Percentiles rank a stretch among this genome's conserved stretches.
Evolutionary conservation across 2,888 invertebrate species (phyloP).

Genomic region (Brenthis daphne): DNA sequence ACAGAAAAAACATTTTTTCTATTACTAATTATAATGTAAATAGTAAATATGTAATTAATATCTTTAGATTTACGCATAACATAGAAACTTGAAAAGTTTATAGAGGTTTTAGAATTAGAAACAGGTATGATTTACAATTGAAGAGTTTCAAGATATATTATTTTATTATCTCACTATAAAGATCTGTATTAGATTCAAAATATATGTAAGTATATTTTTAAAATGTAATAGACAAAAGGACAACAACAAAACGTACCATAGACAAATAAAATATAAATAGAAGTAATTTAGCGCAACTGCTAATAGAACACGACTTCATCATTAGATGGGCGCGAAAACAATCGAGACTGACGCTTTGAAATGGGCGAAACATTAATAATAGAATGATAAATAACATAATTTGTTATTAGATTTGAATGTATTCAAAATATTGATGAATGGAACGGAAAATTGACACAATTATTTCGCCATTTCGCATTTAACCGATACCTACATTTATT

Average conservation of each 20-base stretch:
- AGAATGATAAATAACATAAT: conserved; percentile 15
- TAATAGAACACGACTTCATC: conserved; percentile 28
- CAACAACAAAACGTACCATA: neutral
- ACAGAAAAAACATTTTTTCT: no score
- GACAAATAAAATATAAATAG: neutral
- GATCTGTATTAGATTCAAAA: neutral
- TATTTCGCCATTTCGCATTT: no score
- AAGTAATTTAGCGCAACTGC: neutral
- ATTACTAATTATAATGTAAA: no score
- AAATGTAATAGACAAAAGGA: neutral
- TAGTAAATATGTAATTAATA: no score
- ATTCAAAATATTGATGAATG: neutral
- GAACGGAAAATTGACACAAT: conserved; percentile 1
- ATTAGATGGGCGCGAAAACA: conserved; percentile 31
- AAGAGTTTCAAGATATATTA: no score
- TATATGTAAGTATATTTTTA: neutral
- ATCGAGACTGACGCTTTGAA: conserved; percentile 25
- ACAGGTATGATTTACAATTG: no score
- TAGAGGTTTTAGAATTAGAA: no score
- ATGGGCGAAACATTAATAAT: conserved; percentile 22
- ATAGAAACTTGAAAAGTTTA: no score
- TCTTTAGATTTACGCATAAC: no score
- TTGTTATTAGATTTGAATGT: conserved; percentile 3
- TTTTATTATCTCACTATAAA: no score
- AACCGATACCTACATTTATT: neutral